Base-by-base conservation (phyloP, 2,113 vertebrate genomes). In the Corapipo altera region DNA sequence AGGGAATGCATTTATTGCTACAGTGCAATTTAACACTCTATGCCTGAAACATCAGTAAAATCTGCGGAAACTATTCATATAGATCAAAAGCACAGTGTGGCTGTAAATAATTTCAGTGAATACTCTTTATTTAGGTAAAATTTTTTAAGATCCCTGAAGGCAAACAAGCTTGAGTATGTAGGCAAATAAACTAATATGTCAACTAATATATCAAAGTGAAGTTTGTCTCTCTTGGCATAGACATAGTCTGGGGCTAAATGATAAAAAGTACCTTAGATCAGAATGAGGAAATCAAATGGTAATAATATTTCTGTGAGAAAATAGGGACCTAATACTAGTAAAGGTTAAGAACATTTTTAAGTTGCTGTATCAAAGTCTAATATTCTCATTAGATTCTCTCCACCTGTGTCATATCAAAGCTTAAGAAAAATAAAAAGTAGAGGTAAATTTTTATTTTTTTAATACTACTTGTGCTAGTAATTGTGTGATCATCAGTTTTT, bases 81-180 rank as follows among this genome's bases (percentile, higher is more conserved):
- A 74, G 67, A 62, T 97, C 85, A 90, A 95, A 95, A 83, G 82
- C 43, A 79, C n/a, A 41, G 46, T 33, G 23, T 89, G 65, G 30
- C 52, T 85, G 30, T 94, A 92, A 90, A 78, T 95, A 84, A 83
- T 89, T 95, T 89, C 77, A 59, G 26, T 65, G 70, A 72, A 64
- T 89, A 46, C 5, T 59, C 59, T 69, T 76, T 66, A 54, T 77
- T 81, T 85, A 67, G 74, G 57, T 39, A 66, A 91, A 83, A 75
- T 69, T 88, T 92, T 92, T 87, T 35, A 87, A 85, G 52, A 88
- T 26, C 43, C 49, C 70, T 64, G 18, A 65, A 85, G 77, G 41
- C n/a, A 76, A 83, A 58, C 61, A 79, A 64, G 32, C 44, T 73
- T 86, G 71, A 44, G 27, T 52, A 61, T 57, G 12, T 72, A 82